Percentiles rank a stretch among this genome's conserved stretches.
Conservation (phyloP, 2,888 invertebrate species). For the Slavum lentiscoides region DNA sequence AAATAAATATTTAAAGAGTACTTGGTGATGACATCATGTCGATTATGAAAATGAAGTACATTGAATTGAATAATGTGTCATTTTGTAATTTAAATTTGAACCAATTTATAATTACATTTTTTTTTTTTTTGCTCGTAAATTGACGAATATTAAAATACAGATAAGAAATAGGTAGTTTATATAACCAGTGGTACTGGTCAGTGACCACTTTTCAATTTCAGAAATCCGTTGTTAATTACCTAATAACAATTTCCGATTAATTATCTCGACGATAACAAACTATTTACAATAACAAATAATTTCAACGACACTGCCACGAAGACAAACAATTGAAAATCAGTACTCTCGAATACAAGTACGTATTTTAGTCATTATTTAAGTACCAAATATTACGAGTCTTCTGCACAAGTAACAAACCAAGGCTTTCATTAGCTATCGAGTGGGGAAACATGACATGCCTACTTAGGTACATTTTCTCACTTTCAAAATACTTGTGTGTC, state of each 20-base stretch:
- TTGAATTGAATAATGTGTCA: background rate
- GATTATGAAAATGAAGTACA: background rate
- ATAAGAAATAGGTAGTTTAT: background rate
- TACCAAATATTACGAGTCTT: background rate
- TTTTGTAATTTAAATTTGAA: background rate
- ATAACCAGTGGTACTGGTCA: background rate
- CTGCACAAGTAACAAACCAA: background rate
- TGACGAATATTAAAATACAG: background rate
- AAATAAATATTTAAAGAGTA: too few relatives aligned
- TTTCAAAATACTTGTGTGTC: background rate
- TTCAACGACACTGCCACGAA: too few relatives aligned
- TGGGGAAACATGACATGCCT: background rate
- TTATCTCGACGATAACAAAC: too few relatives aligned
- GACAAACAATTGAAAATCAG: too few relatives aligned
- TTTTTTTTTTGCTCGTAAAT: background rate
- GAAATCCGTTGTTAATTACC: too few relatives aligned
- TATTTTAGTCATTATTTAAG: too few relatives aligned
- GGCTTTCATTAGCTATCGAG: background rate
- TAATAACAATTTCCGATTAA: too few relatives aligned
- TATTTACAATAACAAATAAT: too few relatives aligned
- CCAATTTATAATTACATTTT: background rate
- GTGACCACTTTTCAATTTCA: too few relatives aligned
- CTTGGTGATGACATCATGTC: too few relatives aligned
- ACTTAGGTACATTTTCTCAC: background rate
- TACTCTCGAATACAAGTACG: too few relatives aligned